Conservation (phyloP, 2,888 invertebrate species). For the Phengaris alcon region DNA sequence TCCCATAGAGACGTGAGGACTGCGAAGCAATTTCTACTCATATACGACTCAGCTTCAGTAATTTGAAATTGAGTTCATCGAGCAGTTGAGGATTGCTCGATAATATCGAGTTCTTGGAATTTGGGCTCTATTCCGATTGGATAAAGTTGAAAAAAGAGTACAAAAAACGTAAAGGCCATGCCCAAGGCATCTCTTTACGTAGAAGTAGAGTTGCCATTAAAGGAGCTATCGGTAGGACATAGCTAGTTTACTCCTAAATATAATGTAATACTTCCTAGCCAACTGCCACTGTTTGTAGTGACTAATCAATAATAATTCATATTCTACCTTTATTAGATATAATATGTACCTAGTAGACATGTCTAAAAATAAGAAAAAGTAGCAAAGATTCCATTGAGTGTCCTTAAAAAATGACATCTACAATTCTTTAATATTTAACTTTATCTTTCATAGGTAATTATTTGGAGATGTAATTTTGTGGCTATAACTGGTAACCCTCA, state of each 20-base stretch:
- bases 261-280: neutral
- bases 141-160: conserved; percentile 16
- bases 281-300: neutral
- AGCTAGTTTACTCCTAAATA: neutral
- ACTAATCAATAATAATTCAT: neutral
- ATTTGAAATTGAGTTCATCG: conserved; percentile 40
- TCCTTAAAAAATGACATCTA: too few relatives aligned
- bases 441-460: too few relatives aligned
- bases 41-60: conserved; percentile 36
- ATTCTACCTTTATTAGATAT: too few relatives aligned
- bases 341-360: too few relatives aligned
- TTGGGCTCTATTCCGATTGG: neutral
- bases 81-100: conserved; percentile 33
- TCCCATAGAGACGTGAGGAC: conserved; percentile 39
- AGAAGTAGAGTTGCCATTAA: conserved; percentile 16
- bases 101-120: conserved; percentile 8
- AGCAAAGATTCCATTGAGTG: too few relatives aligned
- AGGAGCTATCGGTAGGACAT: neutral
- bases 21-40: conserved; percentile 41
- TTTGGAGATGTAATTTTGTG: too few relatives aligned
- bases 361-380: too few relatives aligned
- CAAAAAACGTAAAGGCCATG: neutral
- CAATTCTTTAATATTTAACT: too few relatives aligned
- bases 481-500: too few relatives aligned
- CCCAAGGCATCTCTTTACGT: conserved; percentile 14